Percentiles rank a stretch among this genome's conserved stretches.
Conservation (phyloP, 2,888 invertebrate species). For the Kuschelorhynchus macadamiae region DNA sequence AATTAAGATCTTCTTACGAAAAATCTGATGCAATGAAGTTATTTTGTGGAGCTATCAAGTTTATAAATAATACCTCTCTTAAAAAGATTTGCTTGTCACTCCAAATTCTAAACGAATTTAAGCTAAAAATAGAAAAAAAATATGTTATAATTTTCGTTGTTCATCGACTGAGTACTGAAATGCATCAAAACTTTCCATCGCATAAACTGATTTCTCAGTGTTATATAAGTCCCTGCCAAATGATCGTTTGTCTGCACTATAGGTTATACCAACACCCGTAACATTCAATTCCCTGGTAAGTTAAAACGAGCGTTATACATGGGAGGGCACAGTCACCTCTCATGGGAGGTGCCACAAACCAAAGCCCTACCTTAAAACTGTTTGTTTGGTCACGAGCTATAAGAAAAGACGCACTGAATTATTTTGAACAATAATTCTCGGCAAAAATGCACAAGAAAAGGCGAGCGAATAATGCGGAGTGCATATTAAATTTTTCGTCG, state of each 20-base stretch:
- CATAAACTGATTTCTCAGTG: no score
- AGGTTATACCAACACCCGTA: constrained; percentile 13
- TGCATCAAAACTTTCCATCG: no score
- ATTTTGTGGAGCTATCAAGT: no score
- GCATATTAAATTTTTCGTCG: constrained; percentile 3
- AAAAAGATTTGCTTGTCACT: no score
- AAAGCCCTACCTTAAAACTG: constrained; percentile 43
- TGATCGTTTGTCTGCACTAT: constrained; percentile 39
- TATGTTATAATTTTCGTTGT: no score
- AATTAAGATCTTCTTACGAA: no score
- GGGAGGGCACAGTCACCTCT: constrained; percentile 47
- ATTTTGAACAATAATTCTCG: constrained; percentile 11
- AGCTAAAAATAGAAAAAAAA: no score
- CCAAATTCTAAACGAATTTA: no score
- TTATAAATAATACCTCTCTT: no score
- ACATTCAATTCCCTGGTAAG: constrained; percentile 45
- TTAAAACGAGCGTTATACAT: constrained; percentile 43
- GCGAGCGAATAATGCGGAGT: background rate
- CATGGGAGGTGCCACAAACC: constrained; percentile 48
- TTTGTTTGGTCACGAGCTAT: constrained; percentile 41
- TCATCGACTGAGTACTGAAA: no score
- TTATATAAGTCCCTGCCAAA: no score
- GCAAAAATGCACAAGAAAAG: background rate
- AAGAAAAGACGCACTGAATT: constrained; percentile 21
- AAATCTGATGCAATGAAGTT: no score